A percentile compares a stretch with the other conserved stretches of the same genome.
Conservation (phyloP, 2,797 vertebrate genomes). For the Tenualosa ilisha region DNA sequence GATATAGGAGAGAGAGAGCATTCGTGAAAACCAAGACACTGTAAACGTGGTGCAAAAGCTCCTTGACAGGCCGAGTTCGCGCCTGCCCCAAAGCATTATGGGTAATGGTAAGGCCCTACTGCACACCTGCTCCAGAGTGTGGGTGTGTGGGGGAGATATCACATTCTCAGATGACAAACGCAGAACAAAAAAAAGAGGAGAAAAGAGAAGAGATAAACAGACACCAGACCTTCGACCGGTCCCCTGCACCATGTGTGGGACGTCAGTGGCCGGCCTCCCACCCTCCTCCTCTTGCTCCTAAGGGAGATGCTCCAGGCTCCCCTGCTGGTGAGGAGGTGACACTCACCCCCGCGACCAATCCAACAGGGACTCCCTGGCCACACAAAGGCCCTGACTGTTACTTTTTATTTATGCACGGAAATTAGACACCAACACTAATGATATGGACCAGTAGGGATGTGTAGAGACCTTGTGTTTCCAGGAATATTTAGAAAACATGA, state of each 20-base stretch:
- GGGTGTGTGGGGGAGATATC: constrained; percentile 41
- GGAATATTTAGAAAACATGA: constrained; percentile 1
- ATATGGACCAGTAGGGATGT: constrained; percentile 1
- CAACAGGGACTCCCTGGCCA: constrained; percentile 46
- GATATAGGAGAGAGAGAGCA: constrained; percentile 27
- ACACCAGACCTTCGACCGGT: constrained; percentile 45
- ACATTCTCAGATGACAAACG: constrained; percentile 41
- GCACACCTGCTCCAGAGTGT: constrained; percentile 52
- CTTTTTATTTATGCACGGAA: constrained; percentile 45
- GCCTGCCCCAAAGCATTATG: constrained; percentile 27
- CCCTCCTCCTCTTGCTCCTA: neutral
- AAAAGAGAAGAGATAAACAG: constrained; percentile 39
- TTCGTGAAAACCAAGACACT: constrained; percentile 10
- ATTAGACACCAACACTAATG: constrained; percentile 45
- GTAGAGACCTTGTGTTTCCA: neutral
- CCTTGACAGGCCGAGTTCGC: constrained; percentile 4
- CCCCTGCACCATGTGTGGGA: constrained; percentile 48
- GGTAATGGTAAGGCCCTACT: constrained; percentile 38
- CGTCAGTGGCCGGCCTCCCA: constrained; percentile 35
- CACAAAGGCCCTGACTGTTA: constrained; percentile 49
- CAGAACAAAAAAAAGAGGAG: neutral
- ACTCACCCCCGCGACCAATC: constrained; percentile 43
- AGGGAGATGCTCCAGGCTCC: constrained; percentile 42
- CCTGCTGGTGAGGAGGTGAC: constrained; percentile 37
- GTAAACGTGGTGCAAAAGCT: neutral